These are phyloP conservation scores for Isaurus tuberculatus DNA, from an alignment of 92 coral and sea anemone species.

Conservation along the genomic window DNA sequence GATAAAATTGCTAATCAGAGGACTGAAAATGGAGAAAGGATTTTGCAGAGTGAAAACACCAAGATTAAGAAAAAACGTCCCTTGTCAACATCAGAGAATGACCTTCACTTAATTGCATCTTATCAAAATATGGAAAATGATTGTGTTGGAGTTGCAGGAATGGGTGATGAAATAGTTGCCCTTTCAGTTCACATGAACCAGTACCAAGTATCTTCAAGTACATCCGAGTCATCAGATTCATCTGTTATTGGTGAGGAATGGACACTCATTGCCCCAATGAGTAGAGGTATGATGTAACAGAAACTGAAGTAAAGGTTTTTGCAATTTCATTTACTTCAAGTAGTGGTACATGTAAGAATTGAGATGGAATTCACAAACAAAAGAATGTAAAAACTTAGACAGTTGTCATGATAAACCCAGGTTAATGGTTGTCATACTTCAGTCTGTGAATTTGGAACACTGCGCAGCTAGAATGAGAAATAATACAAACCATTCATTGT, in stretches of 20 bases:
- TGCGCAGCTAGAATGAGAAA: too few species aligned
- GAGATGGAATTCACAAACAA: too few species aligned
- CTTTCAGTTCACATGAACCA: conserved; percentile 78
- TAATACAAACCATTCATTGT: too few species aligned
- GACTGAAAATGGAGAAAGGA: conserved; percentile 66
- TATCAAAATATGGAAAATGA: conserved; percentile 82
- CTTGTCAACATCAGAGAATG: conserved; percentile 56
- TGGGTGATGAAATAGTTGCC: conserved; percentile 83
- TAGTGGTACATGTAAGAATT: too few species aligned
- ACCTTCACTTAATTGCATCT: conserved; percentile 81
- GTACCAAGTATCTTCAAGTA: conserved; percentile 57
- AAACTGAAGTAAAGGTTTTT: too few species aligned
- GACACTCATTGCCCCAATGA: conserved; percentile 92
- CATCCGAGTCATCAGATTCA: conserved; percentile 90
- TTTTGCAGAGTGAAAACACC: conserved; percentile 56
- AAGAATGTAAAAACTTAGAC: too few species aligned
- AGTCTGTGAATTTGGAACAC: too few species aligned
- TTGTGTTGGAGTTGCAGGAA: conserved; percentile 79
- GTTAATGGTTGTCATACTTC: too few species aligned
- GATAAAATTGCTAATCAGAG: conserved; percentile 57
- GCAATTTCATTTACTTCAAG: too few species aligned
- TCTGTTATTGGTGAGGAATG: conserved; percentile 82
- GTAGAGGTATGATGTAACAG: conserved; percentile 91
- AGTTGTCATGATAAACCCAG: too few species aligned
- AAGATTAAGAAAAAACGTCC: conserved; percentile 69